Conservation (phyloP, 2,797 vertebrate species). For the Xyrichtys novacula region DNA sequence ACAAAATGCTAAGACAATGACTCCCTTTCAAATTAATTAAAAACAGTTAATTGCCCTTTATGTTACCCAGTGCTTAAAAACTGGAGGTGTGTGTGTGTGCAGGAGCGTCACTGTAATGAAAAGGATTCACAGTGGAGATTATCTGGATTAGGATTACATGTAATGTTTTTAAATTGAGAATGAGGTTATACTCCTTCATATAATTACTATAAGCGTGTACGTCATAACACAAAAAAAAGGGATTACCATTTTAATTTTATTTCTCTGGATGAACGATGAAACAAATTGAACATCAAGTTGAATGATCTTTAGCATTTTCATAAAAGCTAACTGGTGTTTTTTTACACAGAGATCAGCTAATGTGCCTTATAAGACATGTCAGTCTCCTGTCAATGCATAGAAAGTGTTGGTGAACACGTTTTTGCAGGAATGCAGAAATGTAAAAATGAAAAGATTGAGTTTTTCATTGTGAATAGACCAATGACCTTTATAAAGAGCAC, state of each 20-base stretch:
- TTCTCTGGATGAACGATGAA: conserved; percentile 31
- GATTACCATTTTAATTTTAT: conserved; percentile 35
- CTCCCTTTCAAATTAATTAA: background rate
- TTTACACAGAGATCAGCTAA: conserved; percentile 20
- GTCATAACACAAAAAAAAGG: conserved; percentile 33
- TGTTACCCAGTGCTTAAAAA: conserved; percentile 23
- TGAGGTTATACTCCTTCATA: conserved; percentile 40
- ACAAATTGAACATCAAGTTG: conserved; percentile 11
- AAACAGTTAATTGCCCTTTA: conserved; percentile 26
- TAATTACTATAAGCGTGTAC: conserved; percentile 44
- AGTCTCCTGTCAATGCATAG: conserved; percentile 17
- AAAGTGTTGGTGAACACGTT: too few species aligned
- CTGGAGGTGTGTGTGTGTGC: conserved; percentile 8
- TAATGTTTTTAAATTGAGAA: conserved; percentile 42
- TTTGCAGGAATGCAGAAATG: too few species aligned
- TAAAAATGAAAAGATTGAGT: too few species aligned
- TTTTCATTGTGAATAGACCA: too few species aligned
- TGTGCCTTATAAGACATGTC: conserved; percentile 12
- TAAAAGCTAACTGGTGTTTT: conserved; percentile 11
- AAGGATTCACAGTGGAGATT: conserved; percentile 55
- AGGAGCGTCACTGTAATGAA: conserved; percentile 44
- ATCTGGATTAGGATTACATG: conserved; percentile 69
- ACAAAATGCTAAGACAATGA: too few species aligned
- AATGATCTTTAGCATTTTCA: conserved; percentile 29
- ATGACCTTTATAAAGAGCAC: too few species aligned